Percentiles rank a stretch among this genome's conserved stretches.
Evolutionary conservation across 1,140 invertebrate species (phyloP).

Genomic region (Ooceraea biroi): DNA sequence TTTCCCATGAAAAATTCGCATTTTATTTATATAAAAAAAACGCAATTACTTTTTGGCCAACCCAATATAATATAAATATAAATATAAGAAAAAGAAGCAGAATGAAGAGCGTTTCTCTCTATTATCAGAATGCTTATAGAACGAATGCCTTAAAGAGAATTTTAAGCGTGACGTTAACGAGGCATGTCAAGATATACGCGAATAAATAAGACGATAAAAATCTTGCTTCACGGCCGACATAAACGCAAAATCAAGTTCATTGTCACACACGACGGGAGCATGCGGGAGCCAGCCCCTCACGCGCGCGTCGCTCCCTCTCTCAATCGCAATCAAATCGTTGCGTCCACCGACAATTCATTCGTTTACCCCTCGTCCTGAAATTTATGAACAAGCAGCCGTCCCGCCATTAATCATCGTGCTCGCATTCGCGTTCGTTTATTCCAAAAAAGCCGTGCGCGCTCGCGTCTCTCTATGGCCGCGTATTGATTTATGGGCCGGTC

Average conservation of each 20-base stretch:
- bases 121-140: neutral
- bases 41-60: no score
- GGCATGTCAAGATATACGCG: neutral
- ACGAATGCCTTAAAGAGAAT: neutral
- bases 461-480: neutral
- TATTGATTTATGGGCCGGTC: constrained; percentile 57
- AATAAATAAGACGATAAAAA: constrained; percentile 17
- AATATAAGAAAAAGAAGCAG: no score
- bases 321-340: constrained; percentile 62
- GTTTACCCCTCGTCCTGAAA: constrained; percentile 66
- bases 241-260: constrained; percentile 35
- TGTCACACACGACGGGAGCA: constrained; percentile 3
- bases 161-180: neutral
- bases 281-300: no score
- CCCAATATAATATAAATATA: no score
- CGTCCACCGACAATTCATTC: constrained; percentile 53
- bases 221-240: neutral
- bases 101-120: no score
- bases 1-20: no score
- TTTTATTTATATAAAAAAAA: no score
- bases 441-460: constrained; percentile 42
- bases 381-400: constrained; percentile 72
- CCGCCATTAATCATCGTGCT: constrained; percentile 70
- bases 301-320: constrained; percentile 1
- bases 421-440: constrained; percentile 49